Conservation (phyloP, 2,113 vertebrate species). For the Hippoglossus stenolepis region DNA sequence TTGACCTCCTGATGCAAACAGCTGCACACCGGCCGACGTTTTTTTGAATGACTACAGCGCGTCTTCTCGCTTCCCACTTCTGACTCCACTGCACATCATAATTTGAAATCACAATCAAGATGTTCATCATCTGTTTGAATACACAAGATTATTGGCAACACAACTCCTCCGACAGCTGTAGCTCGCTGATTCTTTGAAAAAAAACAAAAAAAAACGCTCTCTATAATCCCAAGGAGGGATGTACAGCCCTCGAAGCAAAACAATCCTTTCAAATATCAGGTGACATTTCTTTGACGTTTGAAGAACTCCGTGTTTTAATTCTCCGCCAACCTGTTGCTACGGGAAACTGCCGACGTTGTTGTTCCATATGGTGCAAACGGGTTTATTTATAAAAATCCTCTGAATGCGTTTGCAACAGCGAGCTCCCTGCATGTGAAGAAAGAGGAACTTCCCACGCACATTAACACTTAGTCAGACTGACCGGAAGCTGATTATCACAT, state of each 20-base stretch:
- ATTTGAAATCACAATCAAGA: not conserved
- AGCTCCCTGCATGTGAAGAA: conserved; percentile 36
- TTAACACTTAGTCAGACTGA: conserved; percentile 1
- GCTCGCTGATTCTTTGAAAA: not conserved
- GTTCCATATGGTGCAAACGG: conserved; percentile 41
- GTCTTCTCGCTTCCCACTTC: not conserved
- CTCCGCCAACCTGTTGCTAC: conserved; percentile 64
- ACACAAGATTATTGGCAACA: not conserved
- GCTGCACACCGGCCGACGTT: not conserved
- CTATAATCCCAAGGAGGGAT: not conserved
- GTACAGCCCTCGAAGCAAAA: not conserved
- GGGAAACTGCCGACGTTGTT: conserved; percentile 64
- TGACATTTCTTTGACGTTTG: conserved; percentile 35
- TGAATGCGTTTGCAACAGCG: conserved; percentile 37
- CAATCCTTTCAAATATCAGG: conserved; percentile 14
- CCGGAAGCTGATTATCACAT: conserved; percentile 15
- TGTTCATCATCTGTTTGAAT: not conserved
- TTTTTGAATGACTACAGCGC: not conserved
- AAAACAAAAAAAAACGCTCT: not conserved
- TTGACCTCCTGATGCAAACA: conserved; percentile 14
- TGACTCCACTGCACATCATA: not conserved
- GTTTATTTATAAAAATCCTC: conserved; percentile 65
- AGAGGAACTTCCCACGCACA: conserved; percentile 48
- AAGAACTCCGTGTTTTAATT: conserved; percentile 53
- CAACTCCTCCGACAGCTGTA: not conserved